Conservation (phyloP, 2,888 invertebrate genomes). For the Eristalinus sepulchralis region DNA sequence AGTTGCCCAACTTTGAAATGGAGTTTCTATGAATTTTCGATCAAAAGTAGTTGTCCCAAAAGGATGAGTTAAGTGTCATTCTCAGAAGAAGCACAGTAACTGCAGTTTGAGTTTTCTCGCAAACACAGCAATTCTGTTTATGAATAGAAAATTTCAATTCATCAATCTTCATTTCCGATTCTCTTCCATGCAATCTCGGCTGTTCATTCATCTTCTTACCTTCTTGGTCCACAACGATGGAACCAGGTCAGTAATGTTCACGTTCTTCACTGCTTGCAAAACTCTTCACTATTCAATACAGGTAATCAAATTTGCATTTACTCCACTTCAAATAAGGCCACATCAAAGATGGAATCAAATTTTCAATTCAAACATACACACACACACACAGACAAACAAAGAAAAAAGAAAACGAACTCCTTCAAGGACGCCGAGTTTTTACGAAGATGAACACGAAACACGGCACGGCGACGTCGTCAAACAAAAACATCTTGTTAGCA, state of each 20-base stretch:
- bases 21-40: background rate
- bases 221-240: background rate
- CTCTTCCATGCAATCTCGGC: background rate
- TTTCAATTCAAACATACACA: background rate
- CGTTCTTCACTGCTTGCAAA: too few species aligned
- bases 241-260: background rate
- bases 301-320: slow-evolving; percentile 22
- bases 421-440: background rate
- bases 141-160: background rate
- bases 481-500: slow-evolving; percentile 11
- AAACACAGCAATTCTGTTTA: background rate
- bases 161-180: background rate
- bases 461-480: slow-evolving; percentile 14
- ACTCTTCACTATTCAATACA: slow-evolving; percentile 3
- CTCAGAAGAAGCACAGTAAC: background rate
- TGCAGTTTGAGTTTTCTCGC: too few species aligned
- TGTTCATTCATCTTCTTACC: background rate
- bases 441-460: too few species aligned
- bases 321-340: slow-evolving; percentile 19
- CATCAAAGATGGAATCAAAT: slow-evolving; percentile 36
- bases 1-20: too few species aligned
- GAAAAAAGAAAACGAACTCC: background rate
- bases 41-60: background rate
- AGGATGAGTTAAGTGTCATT: background rate
- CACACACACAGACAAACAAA: too few species aligned